Evolutionary conservation across 2,888 invertebrate species (phyloP).

Genomic region (Lymantria monacha): DNA sequence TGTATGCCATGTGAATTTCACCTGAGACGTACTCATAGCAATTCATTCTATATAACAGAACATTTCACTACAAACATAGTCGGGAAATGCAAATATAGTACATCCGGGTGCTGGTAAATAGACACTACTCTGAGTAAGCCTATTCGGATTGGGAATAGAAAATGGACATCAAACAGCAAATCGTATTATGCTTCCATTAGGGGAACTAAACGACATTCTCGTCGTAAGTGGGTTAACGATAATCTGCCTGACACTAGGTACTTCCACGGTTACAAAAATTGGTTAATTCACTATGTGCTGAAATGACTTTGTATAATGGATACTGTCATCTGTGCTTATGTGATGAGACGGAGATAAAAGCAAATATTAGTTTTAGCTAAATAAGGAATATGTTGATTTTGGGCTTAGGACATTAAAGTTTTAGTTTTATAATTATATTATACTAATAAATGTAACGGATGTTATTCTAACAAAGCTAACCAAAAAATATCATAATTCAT

Average conservation of each 20-base stretch:
- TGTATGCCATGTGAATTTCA: too few relatives aligned
- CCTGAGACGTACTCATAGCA: too few relatives aligned
- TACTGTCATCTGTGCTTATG: conserved; percentile 40
- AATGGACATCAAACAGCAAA: conserved; percentile 31
- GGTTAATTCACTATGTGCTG: conserved; percentile 44
- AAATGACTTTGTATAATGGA: conserved; percentile 43
- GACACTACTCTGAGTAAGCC: conserved; percentile 3
- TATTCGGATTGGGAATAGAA: conserved; percentile 10
- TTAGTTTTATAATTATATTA: too few relatives aligned
- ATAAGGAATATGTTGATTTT: background rate
- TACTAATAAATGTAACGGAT: too few relatives aligned
- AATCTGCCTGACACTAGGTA: conserved; percentile 15
- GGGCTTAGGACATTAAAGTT: too few relatives aligned
- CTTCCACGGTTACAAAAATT: conserved; percentile 35
- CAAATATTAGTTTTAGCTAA: background rate
- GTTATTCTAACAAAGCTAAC: too few relatives aligned
- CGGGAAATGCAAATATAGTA: background rate
- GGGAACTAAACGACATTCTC: conserved; percentile 23
- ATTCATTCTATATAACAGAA: background rate
- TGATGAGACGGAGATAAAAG: background rate
- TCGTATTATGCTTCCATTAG: conserved; percentile 33
- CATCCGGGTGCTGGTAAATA: background rate
- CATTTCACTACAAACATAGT: background rate
- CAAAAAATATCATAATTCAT: too few relatives aligned
- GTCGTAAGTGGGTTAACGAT: conserved; percentile 33